Evolutionary conservation across 2,888 invertebrate genomes (phyloP), one percentile per base, ranked within the genome.

Genomic region (Hirtodrosophila confusa): DNA sequence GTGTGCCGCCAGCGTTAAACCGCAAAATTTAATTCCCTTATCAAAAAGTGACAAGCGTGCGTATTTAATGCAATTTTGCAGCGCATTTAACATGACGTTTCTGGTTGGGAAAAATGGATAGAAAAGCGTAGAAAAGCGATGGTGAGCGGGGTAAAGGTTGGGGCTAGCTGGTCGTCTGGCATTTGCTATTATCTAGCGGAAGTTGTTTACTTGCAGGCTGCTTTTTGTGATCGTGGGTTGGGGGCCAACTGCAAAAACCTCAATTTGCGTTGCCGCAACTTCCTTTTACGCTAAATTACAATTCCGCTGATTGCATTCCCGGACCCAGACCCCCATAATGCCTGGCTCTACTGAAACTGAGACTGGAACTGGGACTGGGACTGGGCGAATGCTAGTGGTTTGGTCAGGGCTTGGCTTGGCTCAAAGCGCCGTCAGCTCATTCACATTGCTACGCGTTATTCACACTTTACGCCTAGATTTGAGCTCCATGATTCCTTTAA

Each of bases 1-100:
- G 72, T 73, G 71, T 70, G 84, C 77, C 75, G 78, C 49, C 75
- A 72, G 82, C 80, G 75, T 88, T 85, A 88, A 88, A 90, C 90
- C 91, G 83, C 91, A 90, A 88, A 90, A 89, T 90, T 90, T 90
- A 90, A 90, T 90, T 90, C 90, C 88, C 90, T 90, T 90, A 90
- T 90, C 90, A 90, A 88, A 80, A 89, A 88, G 88, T 90, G 90
- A 90, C 91, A 90, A 90, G 90, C 90, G 86, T 88, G 89, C 88
- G 90, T 90, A 90, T 90, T 90, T 91, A 90, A 90, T 90, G 90
- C 90, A 90, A 90, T 90, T 90, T 90, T 89, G 89, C 89, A 80
- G 88, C 83, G 88, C 89, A 90, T 90, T 90, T 89, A 90, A 89
- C 90, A 87, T 89, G 78, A 78, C 79, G 69, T 70, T 58, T 57